These are phyloP conservation scores for Fregata magnificens DNA, from an alignment of 2,113 vertebrate species.

Conservation along the genomic window DNA sequence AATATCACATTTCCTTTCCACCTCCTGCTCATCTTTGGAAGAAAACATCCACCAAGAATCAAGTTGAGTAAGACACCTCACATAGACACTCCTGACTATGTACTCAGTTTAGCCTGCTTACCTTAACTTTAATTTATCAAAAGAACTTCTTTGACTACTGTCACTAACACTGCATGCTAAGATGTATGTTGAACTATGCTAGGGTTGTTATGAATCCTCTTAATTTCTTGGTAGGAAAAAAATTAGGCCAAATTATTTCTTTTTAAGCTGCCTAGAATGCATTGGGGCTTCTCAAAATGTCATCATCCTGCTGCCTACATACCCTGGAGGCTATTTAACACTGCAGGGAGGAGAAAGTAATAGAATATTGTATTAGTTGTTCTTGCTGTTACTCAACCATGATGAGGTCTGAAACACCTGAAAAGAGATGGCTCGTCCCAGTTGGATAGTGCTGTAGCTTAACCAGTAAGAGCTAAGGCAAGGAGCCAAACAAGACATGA, in stretches of 20 bases:
- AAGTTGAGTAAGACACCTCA: background rate
- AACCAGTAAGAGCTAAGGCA: background rate
- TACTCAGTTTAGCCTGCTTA: background rate
- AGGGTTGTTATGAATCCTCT: background rate
- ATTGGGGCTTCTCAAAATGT: constrained; percentile 47
- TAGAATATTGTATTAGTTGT: constrained; percentile 49
- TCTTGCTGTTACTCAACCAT: constrained; percentile 8
- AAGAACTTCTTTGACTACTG: background rate
- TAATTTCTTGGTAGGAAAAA: constrained; percentile 6
- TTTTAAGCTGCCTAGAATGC: constrained; percentile 30
- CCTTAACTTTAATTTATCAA: background rate
- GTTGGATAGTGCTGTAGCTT: background rate
- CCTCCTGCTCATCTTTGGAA: background rate
- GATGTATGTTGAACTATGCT: background rate
- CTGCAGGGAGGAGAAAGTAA: background rate
- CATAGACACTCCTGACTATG: background rate
- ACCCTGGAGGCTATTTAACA: constrained; percentile 42
- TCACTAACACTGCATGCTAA: background rate
- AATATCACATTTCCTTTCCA: background rate
- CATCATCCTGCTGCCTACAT: constrained; percentile 3
- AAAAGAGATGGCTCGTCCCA: constrained; percentile 28
- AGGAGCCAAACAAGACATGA: background rate
- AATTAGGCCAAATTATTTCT: constrained; percentile 28
- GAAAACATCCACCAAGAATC: background rate
- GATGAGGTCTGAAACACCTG: constrained; percentile 30